Evolutionary conservation across 2,113 vertebrate species (phyloP).

Genomic region (Rousettus leschenaultii): DNA sequence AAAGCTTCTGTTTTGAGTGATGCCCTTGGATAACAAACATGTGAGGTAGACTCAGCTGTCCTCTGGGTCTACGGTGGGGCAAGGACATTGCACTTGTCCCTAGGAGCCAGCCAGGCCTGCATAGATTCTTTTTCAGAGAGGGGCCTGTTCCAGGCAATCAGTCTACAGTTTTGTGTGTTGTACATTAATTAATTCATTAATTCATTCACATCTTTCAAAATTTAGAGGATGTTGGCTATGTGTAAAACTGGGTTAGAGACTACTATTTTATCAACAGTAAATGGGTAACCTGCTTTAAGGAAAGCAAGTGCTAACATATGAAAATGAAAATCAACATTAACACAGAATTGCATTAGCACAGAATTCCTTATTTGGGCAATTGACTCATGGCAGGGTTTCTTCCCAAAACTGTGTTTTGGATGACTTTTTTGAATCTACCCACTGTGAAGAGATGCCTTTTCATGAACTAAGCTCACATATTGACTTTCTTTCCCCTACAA

Average conservation of each 20-base stretch:
- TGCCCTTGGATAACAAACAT: neutral
- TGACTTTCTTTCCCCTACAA: neutral
- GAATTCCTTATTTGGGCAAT: conserved; percentile 7
- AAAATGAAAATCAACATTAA: neutral
- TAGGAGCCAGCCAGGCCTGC: neutral
- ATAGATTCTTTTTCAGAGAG: neutral
- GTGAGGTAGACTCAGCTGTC: neutral
- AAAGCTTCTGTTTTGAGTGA: neutral
- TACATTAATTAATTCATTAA: neutral
- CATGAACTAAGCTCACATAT: neutral
- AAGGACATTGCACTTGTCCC: neutral
- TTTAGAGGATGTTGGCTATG: neutral
- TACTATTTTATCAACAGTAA: conserved; percentile 3
- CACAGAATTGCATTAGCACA: neutral
- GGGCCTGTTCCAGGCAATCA: neutral
- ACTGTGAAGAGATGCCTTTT: neutral
- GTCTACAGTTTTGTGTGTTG: neutral
- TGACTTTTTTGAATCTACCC: neutral
- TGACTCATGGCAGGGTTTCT: neutral
- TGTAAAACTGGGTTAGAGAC: neutral
- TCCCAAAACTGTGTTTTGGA: neutral
- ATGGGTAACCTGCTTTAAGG: neutral
- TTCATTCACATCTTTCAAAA: neutral
- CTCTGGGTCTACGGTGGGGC: neutral
- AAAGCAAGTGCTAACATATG: neutral